Base-by-base conservation (phyloP, 2,888 invertebrate genomes). In the Hypena proboscidalis region DNA sequence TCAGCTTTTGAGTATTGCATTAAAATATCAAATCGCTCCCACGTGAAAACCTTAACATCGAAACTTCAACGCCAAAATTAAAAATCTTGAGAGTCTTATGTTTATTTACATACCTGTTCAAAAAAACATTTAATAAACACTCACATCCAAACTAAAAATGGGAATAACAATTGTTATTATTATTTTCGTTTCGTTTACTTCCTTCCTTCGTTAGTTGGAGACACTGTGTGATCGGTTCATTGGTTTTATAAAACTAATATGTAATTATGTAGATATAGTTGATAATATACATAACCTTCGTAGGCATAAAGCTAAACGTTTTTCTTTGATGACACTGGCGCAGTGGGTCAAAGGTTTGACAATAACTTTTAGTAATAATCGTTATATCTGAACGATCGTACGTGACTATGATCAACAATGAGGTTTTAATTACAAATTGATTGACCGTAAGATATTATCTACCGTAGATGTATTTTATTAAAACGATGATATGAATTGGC, bases 221-320 rank as follows among this genome's bases (percentile, higher is more conserved):
- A 61, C 54, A 61, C 65, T 45, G 39, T 73, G 67, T 75, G 79
- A 75, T 57, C 67, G 52, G 60, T 61, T 59, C 50, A 59, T 49
- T 56, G 53, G 55, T 67, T 56, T 58, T 67, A 70, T 79, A 71
- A 76, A 69, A 79, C n/a, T n/a, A n/a, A n/a, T n/a, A n/a, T 75
- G 67, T 77, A 73, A 76, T 77, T 75, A 74, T 66, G 67, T 53
- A 54, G 63, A 61, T 64, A 62, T 58, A 64, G 67, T 70, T 67
- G 67, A 70, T 70, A 69, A 63, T 61, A n/a, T n/a, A n/a, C n/a
- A n/a, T 61, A 65, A 66, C 69, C 66, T 62, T 66, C 64, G 51
- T 45, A 38, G 39, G 29, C 33, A 61, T 64, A 65, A 67, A 71
- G 70, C 50, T 66, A 70, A 72, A 74, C 55, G 51, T 67, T 70